A percentile compares a stretch with the other conserved stretches of the same genome.
Conservation (phyloP, 2,797 vertebrate species). For the Xiphophorus birchmanni region DNA sequence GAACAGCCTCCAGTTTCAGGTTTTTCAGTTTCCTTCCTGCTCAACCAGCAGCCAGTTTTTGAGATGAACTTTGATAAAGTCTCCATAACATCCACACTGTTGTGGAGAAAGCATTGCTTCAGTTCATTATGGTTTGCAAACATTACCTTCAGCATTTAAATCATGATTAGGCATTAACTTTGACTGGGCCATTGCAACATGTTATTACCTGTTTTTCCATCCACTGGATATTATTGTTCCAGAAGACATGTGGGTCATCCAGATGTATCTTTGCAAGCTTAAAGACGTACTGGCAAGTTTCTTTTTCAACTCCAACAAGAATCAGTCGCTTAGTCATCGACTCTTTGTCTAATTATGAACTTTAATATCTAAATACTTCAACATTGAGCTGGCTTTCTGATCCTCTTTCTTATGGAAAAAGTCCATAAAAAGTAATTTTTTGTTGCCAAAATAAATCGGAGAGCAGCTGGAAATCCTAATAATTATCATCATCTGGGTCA, state of each 20-base stretch:
- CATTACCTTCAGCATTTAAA: neutral
- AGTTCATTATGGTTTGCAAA: neutral
- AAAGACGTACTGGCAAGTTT: neutral
- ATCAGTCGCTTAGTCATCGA: neutral
- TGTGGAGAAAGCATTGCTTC: neutral
- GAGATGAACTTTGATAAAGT: neutral
- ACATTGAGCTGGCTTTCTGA: no score
- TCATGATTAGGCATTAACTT: neutral
- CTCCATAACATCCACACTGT: neutral
- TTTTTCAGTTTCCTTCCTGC: neutral
- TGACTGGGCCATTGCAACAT: neutral
- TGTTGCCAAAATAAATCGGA: no score
- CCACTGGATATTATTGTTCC: neutral
- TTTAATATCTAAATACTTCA: neutral
- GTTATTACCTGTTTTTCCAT: neutral
- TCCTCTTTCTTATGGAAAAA: no score
- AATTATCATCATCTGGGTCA: no score
- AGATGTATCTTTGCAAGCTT: neutral
- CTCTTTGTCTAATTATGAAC: neutral
- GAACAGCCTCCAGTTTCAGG: neutral
- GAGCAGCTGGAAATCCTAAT: no score
- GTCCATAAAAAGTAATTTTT: no score
- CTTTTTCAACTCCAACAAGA: neutral
- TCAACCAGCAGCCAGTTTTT: constrained; percentile 1
- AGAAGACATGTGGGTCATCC: neutral